Conservation (phyloP, 2,888 invertebrate genomes). For the Xanthorhoe spadicearia region DNA sequence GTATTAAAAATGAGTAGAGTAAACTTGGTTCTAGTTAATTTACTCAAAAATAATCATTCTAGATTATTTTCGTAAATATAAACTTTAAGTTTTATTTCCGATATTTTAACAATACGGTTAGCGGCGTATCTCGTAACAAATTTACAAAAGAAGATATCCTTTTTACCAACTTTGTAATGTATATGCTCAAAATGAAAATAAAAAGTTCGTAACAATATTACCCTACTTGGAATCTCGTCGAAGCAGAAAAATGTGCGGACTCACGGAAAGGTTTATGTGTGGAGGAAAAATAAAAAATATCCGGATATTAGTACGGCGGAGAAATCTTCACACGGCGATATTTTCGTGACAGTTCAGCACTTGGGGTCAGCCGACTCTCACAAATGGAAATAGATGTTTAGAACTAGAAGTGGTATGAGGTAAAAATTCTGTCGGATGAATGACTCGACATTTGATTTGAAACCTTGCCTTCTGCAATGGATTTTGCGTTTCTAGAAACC, state of each 20-base stretch:
- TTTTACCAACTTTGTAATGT: background rate
- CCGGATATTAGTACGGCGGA: slow-evolving; percentile 38
- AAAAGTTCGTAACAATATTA: slow-evolving; percentile 21
- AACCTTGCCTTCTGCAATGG: no score
- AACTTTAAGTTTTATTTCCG: no score
- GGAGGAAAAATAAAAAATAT: slow-evolving; percentile 48
- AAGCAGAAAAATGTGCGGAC: slow-evolving; percentile 35
- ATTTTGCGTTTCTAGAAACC: no score
- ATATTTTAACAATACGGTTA: background rate
- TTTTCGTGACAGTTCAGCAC: slow-evolving; percentile 46
- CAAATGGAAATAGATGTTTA: slow-evolving; percentile 6
- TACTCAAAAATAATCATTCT: no score
- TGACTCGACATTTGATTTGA: background rate
- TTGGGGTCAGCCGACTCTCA: slow-evolving; percentile 4
- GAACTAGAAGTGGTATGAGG: background rate
- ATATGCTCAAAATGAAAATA: slow-evolving; percentile 10
- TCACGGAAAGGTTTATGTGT: slow-evolving; percentile 41
- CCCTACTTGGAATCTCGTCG: slow-evolving; percentile 19
- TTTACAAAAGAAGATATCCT: background rate
- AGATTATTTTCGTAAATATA: no score
- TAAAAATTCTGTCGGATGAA: background rate
- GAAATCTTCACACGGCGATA: slow-evolving; percentile 53
- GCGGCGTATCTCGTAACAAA: background rate
- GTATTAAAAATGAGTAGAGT: no score
- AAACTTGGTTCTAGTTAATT: no score